These are phyloP conservation scores for Rhodinocichla rosea DNA, from an alignment of 2,113 vertebrate species.

Conservation along the genomic window DNA sequence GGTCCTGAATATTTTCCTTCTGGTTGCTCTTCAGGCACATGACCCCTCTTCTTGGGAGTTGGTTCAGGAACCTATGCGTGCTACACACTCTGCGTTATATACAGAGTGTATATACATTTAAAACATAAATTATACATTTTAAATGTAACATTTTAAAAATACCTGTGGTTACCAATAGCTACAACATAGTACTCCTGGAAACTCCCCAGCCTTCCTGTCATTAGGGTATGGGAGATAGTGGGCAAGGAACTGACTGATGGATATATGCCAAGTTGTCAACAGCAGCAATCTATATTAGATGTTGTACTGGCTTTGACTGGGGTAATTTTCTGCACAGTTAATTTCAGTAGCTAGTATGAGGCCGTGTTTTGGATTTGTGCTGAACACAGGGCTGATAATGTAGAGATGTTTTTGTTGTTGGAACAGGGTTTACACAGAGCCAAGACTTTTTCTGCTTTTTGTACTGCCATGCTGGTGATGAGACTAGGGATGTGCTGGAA, in stretches of 20 bases:
- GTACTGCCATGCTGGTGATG: not conserved
- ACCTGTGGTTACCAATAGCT: not conserved
- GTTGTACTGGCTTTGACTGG: not conserved
- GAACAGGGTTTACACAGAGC: not conserved
- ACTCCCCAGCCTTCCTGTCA: not conserved
- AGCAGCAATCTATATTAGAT: not conserved
- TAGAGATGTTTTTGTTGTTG: not conserved
- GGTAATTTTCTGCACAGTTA: not conserved
- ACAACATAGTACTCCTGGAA: not conserved
- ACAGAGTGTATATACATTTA: no score
- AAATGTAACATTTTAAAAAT: not conserved
- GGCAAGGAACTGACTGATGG: not conserved
- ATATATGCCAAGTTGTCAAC: not conserved
- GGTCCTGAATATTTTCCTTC: not conserved
- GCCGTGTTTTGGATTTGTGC: not conserved
- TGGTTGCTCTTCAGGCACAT: not conserved
- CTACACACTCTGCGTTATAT: not conserved
- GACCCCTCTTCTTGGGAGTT: not conserved
- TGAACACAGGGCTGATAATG: not conserved
- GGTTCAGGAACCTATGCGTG: not conserved
- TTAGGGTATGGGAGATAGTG: not conserved
- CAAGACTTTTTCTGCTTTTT: not conserved
- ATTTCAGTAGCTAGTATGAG: not conserved
- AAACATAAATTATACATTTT: no score
- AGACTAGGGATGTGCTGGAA: not conserved